Conservation (phyloP, 2,113 vertebrate species). For the Pelmatolapia mariae region DNA sequence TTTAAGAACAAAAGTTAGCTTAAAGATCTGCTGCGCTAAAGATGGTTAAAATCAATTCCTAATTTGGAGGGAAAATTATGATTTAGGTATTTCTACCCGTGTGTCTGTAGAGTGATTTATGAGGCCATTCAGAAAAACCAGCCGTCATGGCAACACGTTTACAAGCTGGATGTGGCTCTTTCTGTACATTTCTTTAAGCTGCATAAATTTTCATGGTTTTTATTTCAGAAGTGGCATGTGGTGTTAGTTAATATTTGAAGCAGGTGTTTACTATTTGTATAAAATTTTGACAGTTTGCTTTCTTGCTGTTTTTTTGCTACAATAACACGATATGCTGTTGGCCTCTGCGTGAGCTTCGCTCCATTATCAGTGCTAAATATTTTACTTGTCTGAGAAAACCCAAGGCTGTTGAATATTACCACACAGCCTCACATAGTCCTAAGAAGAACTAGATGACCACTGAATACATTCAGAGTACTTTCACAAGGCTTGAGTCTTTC, state of each 20-base stretch:
- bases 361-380: not conserved
- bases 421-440: conserved; percentile 8
- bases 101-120: conserved; percentile 32
- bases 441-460: conserved; percentile 5
- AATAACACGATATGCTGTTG: not conserved
- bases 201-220: not conserved
- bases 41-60: not conserved
- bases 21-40: not conserved
- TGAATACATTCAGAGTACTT: not conserved
- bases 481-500: conserved; percentile 2
- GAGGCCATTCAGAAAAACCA: not conserved
- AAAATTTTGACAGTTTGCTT: not conserved
- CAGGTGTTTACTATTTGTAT: not conserved
- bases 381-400: not conserved
- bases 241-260: not conserved
- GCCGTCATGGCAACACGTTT: conserved; percentile 8
- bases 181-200: not conserved
- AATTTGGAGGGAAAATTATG: not conserved
- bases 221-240: not conserved
- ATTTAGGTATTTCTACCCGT: not conserved
- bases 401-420: conserved; percentile 8
- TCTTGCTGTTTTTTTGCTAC: not conserved
- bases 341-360: not conserved
- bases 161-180: conserved; percentile 11
- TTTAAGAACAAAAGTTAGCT: not conserved